phyloP scores from a whole-genome alignment of 2,888 invertebrate genomes.

The Boloria euphrosyne region DNA sequence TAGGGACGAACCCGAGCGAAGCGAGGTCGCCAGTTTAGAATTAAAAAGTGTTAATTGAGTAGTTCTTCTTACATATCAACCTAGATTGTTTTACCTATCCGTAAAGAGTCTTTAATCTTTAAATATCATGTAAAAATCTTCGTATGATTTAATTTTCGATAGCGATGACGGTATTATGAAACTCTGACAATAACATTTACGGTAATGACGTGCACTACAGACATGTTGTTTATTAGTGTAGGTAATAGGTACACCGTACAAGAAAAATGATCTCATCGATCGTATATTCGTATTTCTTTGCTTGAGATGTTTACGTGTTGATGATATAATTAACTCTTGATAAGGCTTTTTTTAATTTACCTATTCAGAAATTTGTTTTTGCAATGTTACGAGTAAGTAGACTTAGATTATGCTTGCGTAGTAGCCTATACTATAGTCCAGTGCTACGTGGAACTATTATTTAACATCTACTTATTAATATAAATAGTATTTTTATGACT shows the following conservation, averaged over 20 bases:
- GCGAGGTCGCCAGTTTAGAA: no score
- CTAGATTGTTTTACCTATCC: constrained; percentile 23
- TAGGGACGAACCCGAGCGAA: no score
- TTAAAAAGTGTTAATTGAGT: no score
- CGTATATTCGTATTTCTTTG: constrained; percentile 3
- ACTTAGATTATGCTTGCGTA: no score
- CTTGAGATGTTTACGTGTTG: constrained; percentile 6
- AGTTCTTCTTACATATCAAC: constrained; percentile 17
- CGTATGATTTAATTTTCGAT: neutral
- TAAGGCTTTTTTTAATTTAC: no score
- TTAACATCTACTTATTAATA: no score
- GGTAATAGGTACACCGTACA: neutral
- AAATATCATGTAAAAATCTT: constrained; percentile 4
- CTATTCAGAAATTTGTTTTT: no score
- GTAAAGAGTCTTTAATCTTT: no score
- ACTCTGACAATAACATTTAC: constrained; percentile 4
- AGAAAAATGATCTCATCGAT: constrained; percentile 9
- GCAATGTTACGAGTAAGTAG: no score
- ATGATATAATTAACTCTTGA: neutral
- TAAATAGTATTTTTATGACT: no score
- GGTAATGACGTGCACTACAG: constrained; percentile 16
- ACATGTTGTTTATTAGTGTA: constrained; percentile 15
- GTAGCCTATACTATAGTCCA: no score
- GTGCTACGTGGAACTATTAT: no score
- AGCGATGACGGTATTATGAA: constrained; percentile 21